Conservation (phyloP, 2,113 vertebrate genomes). For the Pantherophis guttatus region DNA sequence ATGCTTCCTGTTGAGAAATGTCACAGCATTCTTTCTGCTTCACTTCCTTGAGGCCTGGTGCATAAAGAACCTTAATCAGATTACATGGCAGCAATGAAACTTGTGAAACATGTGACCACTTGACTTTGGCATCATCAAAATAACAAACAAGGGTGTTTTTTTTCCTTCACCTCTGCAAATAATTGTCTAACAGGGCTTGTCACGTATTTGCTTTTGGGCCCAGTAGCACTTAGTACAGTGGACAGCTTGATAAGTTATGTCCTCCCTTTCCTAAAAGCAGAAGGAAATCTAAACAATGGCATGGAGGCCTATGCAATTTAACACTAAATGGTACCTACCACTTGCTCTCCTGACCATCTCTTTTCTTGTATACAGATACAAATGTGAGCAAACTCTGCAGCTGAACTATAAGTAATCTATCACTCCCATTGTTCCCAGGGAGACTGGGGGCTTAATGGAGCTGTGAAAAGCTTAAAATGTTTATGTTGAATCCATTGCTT, state of each 20-base stretch:
- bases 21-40: constrained; percentile 59
- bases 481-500: constrained; percentile 14
- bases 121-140: background rate
- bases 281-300: constrained; percentile 6
- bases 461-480: constrained; percentile 7
- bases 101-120: constrained; percentile 7
- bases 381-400: background rate
- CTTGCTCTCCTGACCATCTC: constrained; percentile 43
- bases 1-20: constrained; percentile 61
- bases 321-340: constrained; percentile 13
- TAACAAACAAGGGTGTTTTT: constrained; percentile 4
- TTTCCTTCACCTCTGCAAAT: background rate
- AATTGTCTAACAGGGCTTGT: background rate
- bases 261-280: background rate
- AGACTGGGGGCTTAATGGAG: background rate
- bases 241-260: constrained; percentile 1
- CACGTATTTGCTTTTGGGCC: constrained; percentile 7
- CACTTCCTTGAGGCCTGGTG: constrained; percentile 43
- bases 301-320: constrained; percentile 18
- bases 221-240: background rate
- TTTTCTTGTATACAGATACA: constrained; percentile 42
- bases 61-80: constrained; percentile 32
- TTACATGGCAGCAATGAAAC: background rate
- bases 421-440: background rate
- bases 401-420: background rate